Evolutionary conservation across 1,140 invertebrate genomes (phyloP).

Genomic region (Trichonephila inaurata): DNA sequence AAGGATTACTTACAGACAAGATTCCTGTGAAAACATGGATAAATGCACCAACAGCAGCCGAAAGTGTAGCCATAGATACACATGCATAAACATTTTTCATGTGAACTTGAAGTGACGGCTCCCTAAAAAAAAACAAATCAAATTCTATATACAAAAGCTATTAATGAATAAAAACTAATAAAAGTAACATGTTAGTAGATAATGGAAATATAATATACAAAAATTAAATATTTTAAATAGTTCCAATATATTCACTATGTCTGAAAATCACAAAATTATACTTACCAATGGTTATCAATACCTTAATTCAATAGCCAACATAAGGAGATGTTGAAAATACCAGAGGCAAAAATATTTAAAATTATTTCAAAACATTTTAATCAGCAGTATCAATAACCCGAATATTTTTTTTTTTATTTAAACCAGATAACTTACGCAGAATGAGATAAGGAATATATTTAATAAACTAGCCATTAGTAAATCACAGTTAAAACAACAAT

Average conservation of each 20-base stretch:
- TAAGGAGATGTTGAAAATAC: background rate
- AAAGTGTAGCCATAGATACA: conserved; percentile 89
- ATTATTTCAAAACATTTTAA: too few species aligned
- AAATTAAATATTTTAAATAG: background rate
- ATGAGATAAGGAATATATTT: too few species aligned
- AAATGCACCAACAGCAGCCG: conserved; percentile 90
- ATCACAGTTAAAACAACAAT: too few species aligned
- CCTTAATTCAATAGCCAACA: background rate
- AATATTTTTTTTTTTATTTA: too few species aligned
- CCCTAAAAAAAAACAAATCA: conserved; percentile 80
- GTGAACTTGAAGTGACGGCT: conserved; percentile 91
- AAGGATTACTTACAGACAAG: conserved; percentile 38
- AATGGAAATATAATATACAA: background rate
- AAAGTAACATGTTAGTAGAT: background rate
- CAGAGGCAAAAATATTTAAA: too few species aligned
- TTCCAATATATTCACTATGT: background rate
- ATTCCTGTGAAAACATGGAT: conserved; percentile 88
- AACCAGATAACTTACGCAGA: too few species aligned
- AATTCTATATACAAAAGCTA: background rate
- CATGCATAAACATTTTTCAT: conserved; percentile 97
- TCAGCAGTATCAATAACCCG: too few species aligned
- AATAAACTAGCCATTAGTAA: too few species aligned
- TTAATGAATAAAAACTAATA: background rate
- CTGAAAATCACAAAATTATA: background rate
- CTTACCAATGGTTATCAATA: background rate